A percentile compares a stretch with the other conserved stretches of the same genome.
Evolutionary conservation across 1,140 invertebrate species (phyloP).

Genomic region (Lepidotrigona ventralis): DNA sequence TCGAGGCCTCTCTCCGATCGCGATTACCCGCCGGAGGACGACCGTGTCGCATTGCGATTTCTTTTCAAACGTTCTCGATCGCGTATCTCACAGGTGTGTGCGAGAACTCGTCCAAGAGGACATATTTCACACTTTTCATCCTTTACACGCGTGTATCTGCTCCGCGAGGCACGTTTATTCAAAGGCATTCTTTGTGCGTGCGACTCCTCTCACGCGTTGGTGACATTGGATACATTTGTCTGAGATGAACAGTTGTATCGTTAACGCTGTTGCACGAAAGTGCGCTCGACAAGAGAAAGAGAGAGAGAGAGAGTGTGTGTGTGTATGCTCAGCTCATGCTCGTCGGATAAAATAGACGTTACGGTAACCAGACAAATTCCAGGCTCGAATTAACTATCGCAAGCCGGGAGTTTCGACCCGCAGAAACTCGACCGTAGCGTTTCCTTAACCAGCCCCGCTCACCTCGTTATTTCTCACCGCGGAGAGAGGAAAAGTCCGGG

Average conservation of each 20-base stretch:
- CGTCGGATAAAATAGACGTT: neutral
- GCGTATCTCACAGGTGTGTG: neutral
- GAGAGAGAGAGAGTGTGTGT: neutral
- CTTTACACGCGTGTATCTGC: no score
- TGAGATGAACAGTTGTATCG: neutral
- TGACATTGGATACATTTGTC: neutral
- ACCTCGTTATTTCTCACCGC: constrained; percentile 38
- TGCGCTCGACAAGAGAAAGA: neutral
- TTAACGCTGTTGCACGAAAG: no score
- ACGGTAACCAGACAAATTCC: constrained; percentile 40
- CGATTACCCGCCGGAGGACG: neutral
- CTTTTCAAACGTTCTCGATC: neutral
- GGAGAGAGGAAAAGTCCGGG: constrained; percentile 51
- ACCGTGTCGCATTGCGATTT: neutral
- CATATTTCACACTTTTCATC: neutral
- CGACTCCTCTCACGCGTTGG: neutral
- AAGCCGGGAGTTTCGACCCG: neutral
- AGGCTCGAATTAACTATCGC: constrained; percentile 21
- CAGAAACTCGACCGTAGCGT: constrained; percentile 4
- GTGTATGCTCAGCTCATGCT: neutral
- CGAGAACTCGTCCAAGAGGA: neutral
- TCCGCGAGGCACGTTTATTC: neutral
- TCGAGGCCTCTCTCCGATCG: neutral
- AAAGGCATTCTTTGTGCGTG: neutral
- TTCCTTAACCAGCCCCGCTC: constrained; percentile 33